Evolutionary conservation across 2,113 vertebrate species (phyloP).

Genomic region (Trematomus loennbergii): DNA sequence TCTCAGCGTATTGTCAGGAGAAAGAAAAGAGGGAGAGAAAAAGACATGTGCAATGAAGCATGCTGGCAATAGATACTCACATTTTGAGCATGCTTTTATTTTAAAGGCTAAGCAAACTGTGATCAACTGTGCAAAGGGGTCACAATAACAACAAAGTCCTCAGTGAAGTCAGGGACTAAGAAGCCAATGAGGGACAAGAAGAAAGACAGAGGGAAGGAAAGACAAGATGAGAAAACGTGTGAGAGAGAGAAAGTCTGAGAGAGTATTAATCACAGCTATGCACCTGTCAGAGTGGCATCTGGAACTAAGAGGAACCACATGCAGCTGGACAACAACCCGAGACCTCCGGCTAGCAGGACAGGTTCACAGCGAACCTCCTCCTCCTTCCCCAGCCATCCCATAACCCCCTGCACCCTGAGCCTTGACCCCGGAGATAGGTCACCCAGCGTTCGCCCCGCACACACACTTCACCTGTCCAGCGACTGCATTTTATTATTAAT

Average conservation of each 20-base stretch:
- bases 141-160: background rate
- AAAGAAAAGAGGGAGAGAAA: slow-evolving; percentile 27
- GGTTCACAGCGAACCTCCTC: slow-evolving; percentile 67
- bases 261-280: slow-evolving; percentile 91
- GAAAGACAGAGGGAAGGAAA: slow-evolving; percentile 31
- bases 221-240: slow-evolving; percentile 44
- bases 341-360: slow-evolving; percentile 73
- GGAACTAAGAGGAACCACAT: slow-evolving; percentile 96
- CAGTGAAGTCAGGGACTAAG: background rate
- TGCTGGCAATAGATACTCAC: slow-evolving; percentile 33
- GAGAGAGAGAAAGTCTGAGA: slow-evolving; percentile 68
- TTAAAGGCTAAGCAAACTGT: slow-evolving; percentile 21
- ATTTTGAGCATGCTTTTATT: slow-evolving; percentile 2
- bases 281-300: slow-evolving; percentile 96
- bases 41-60: slow-evolving; percentile 49
- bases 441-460: slow-evolving; percentile 12
- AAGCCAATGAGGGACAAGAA: slow-evolving; percentile 36
- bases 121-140: slow-evolving; percentile 37
- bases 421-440: slow-evolving; percentile 47
- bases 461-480: slow-evolving; percentile 68
- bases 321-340: slow-evolving; percentile 79
- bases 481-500: slow-evolving; percentile 11
- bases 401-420: slow-evolving; percentile 63
- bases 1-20: slow-evolving; percentile 59
- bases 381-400: slow-evolving; percentile 56